Evolutionary conservation across 2,888 invertebrate species (phyloP).

Genomic region (Hyppa rectilinea): DNA sequence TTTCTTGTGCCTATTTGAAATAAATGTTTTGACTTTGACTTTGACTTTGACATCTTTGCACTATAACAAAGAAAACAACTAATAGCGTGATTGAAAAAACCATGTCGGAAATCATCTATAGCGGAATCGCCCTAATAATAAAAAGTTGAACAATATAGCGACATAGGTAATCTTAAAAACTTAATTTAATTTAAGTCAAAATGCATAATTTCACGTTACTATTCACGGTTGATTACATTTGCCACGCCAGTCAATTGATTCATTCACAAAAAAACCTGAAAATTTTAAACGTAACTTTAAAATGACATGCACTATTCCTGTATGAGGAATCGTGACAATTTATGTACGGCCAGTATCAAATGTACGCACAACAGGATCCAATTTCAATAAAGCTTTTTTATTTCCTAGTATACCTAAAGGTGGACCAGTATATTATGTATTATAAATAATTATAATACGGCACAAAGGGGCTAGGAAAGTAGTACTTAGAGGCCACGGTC

Average conservation of each 20-base stretch:
- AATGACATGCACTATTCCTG: conserved; percentile 27
- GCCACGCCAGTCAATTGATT: not conserved
- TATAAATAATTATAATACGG: conserved; percentile 56
- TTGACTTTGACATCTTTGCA: too few species aligned
- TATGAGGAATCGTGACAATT: conserved; percentile 21
- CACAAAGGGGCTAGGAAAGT: conserved; percentile 81
- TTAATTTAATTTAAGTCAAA: conserved; percentile 9
- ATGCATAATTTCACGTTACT: conserved; percentile 12
- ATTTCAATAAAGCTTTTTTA: conserved; percentile 54
- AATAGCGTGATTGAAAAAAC: too few species aligned
- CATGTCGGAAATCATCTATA: too few species aligned
- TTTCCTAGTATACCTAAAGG: conserved; percentile 63
- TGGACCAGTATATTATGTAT: conserved; percentile 71
- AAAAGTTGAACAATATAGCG: too few species aligned
- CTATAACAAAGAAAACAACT: too few species aligned
- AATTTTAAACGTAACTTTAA: conserved; percentile 2
- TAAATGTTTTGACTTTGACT: too few species aligned
- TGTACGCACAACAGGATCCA: conserved; percentile 18
- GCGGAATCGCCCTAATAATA: too few species aligned
- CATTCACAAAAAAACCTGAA: conserved; percentile 34
- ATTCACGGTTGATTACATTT: conserved; percentile 22
- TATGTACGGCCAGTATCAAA: conserved; percentile 8
- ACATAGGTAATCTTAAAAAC: too few species aligned
- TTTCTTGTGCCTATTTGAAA: too few species aligned
- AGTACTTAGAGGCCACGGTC: conserved; percentile 83